A percentile compares a stretch with the other conserved stretches of the same genome.
Evolutionary conservation across 1,140 invertebrate genomes (phyloP).

Genomic region (Lasaia peninsularis): DNA sequence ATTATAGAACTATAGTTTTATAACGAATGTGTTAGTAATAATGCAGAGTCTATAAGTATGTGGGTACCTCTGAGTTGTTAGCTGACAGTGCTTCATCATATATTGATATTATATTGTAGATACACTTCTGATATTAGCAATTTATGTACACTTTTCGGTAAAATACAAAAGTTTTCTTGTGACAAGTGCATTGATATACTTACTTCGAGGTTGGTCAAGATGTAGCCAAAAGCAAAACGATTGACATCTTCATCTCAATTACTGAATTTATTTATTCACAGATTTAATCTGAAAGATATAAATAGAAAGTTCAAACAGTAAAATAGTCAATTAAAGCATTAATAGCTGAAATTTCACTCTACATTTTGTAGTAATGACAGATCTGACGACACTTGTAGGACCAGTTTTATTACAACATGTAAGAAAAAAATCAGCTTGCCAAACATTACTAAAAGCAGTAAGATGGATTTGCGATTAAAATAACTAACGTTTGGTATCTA

Average conservation of each 20-base stretch:
- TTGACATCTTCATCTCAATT: constrained; percentile 61
- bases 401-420: constrained; percentile 62
- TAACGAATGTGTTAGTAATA: too few relatives aligned
- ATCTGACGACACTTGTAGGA: constrained; percentile 68
- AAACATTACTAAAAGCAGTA: constrained; percentile 24
- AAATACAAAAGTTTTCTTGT: not conserved
- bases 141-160: not conserved
- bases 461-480: constrained; percentile 26
- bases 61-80: too few relatives aligned
- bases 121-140: not conserved
- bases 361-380: constrained; percentile 64
- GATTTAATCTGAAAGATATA: constrained; percentile 46
- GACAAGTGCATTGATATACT: constrained; percentile 35
- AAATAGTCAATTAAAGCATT: not conserved
- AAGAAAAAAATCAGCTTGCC: constrained; percentile 34
- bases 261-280: constrained; percentile 33
- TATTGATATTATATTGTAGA: too few relatives aligned
- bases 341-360: constrained; percentile 33
- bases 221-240: constrained; percentile 56
- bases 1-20: too few relatives aligned
- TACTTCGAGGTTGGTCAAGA: constrained; percentile 75
- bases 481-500: constrained; percentile 21
- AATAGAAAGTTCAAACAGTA: not conserved
- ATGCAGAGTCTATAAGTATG: too few relatives aligned
- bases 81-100: too few relatives aligned